A percentile compares a stretch with the other conserved stretches of the same genome.
phyloP scores from a whole-genome alignment of 2,113 vertebrate genomes.

The Murina feae region DNA sequence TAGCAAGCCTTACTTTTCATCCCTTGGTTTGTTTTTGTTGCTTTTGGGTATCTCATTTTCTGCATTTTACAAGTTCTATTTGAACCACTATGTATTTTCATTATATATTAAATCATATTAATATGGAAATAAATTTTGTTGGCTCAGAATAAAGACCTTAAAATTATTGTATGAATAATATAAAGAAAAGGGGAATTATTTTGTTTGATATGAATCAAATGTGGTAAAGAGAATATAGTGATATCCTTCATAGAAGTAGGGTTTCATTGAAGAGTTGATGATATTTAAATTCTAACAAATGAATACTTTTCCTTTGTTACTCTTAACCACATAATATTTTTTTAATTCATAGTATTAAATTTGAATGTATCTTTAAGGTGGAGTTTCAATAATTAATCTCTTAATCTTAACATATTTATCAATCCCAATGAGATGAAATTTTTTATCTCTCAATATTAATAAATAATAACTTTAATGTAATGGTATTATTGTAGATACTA shows the following conservation, averaged over 20 bases:
- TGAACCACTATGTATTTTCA: constrained; percentile 39
- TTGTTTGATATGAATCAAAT: neutral
- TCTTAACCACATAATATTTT: neutral
- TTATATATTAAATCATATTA: constrained; percentile 29
- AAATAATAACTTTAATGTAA: constrained; percentile 2
- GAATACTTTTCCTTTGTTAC: neutral
- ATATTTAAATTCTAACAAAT: neutral
- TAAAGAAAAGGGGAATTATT: neutral
- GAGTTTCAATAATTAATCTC: neutral
- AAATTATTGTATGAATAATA: neutral
- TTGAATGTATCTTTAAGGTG: neutral
- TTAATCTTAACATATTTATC: constrained; percentile 6
- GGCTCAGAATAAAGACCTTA: constrained; percentile 4
- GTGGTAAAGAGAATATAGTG: neutral
- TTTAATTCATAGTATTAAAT: neutral
- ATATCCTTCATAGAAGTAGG: neutral
- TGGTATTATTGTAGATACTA: neutral
- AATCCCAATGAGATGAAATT: neutral
- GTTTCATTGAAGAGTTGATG: neutral
- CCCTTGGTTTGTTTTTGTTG: neutral
- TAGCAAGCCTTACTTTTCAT: neutral
- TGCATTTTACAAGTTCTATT: constrained; percentile 15
- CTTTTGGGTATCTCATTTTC: neutral
- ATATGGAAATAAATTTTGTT: constrained; percentile 15
- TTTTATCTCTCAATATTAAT: neutral